A percentile compares a stretch with the other conserved stretches of the same genome.
phyloP scores from a whole-genome alignment of 2,888 invertebrate genomes.

The Drosophila cracens region DNA sequence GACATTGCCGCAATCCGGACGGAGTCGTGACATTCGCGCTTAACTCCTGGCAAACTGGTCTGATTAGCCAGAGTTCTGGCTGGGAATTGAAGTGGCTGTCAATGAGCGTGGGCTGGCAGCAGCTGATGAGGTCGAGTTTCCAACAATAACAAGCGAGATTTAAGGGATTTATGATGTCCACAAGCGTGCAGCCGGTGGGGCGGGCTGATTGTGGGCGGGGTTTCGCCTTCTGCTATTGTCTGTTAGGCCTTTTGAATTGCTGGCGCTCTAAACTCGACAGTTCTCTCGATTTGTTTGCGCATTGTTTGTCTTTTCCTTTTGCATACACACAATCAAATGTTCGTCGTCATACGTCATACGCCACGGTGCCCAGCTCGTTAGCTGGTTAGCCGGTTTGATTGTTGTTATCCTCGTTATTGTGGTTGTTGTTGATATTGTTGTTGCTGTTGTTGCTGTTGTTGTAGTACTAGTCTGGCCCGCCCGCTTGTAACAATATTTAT shows the following conservation, averaged over 20 bases:
- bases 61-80: conserved; percentile 65
- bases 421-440: conserved; percentile 17
- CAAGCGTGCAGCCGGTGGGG: conserved; percentile 2
- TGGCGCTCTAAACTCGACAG: conserved; percentile 34
- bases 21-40: conserved; percentile 65
- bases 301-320: conserved; percentile 64
- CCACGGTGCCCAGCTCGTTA: conserved; percentile 76
- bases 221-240: conserved; percentile 16
- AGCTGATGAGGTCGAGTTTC: conserved; percentile 73
- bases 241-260: conserved; percentile 63
- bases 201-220: background rate
- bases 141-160: conserved; percentile 80
- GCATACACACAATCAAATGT: conserved; percentile 73
- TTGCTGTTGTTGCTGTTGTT: conserved; percentile 27
- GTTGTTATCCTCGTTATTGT: conserved; percentile 27
- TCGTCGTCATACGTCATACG: conserved; percentile 69
- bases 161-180: conserved; percentile 77
- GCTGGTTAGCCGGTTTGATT: conserved; percentile 52
- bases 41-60: conserved; percentile 60
- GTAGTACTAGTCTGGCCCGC: conserved; percentile 44
- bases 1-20: background rate
- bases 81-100: conserved; percentile 57
- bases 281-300: conserved; percentile 75
- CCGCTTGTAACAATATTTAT: conserved; percentile 84
- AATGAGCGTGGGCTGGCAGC: conserved; percentile 27